Evolutionary conservation across 2,888 invertebrate genomes (phyloP).

Genomic region (Spodoptera exigua): DNA sequence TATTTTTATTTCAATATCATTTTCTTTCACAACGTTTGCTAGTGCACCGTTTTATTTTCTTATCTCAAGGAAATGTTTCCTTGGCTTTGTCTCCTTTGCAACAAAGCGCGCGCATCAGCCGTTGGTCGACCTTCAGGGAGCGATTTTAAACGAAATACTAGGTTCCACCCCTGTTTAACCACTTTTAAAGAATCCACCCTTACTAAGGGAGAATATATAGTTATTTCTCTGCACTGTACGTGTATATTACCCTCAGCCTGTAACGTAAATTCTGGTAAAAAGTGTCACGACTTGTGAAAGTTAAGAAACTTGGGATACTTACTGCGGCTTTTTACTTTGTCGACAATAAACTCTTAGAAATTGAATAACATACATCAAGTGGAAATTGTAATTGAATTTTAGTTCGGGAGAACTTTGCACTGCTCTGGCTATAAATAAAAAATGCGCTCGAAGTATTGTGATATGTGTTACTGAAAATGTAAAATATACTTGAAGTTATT

Average conservation of each 20-base stretch:
- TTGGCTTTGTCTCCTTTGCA: conserved; percentile 74
- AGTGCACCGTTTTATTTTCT: conserved; percentile 73
- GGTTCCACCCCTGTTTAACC: conserved; percentile 64
- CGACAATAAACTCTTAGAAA: conserved; percentile 67
- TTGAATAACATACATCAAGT: conserved; percentile 62
- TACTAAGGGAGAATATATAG: conserved; percentile 53
- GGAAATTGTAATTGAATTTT: conserved; percentile 60
- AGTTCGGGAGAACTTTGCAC: conserved; percentile 47
- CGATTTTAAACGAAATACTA: conserved; percentile 75
- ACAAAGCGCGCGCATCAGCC: conserved; percentile 72
- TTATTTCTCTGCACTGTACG: conserved; percentile 51
- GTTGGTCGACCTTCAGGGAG: conserved; percentile 72
- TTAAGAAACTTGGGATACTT: conserved; percentile 64
- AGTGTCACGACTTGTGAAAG: conserved; percentile 67
- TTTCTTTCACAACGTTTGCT: conserved; percentile 65
- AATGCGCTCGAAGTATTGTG: conserved; percentile 18
- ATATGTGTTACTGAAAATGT: conserved; percentile 19
- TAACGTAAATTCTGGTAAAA: conserved; percentile 67
- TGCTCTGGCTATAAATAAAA: conserved; percentile 34
- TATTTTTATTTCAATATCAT: conserved; percentile 62
- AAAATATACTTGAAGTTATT: conserved; percentile 8
- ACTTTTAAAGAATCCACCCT: conserved; percentile 56
- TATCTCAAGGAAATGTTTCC: conserved; percentile 73
- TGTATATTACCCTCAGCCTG: conserved; percentile 59
- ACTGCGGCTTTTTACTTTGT: conserved; percentile 67